Evolutionary conservation across 2,888 invertebrate species (phyloP), one percentile per base, ranked within the genome.

Genomic region (Luffia ferchaultella): DNA sequence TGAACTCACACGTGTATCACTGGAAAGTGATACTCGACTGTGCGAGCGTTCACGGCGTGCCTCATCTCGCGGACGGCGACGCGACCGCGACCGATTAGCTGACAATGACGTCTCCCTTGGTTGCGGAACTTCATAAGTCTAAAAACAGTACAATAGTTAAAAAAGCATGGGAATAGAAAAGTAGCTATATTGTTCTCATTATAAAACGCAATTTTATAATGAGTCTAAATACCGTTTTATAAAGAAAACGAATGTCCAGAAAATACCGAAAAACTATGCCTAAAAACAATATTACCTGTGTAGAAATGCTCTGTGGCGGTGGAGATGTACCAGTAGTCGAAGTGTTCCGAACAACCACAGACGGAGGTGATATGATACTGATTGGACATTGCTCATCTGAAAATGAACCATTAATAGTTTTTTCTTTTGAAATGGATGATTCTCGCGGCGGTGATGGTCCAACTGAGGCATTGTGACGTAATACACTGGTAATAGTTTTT

Each of bases 301-400:
- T 95, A 19, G 94, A 93, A 63, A 93, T 93, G 66, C 85, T 93
- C 72, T 95, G 95, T 1, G 95, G 94, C 30, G 93, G 93, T 44
- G 95, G 94, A 30, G 93, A 94, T 30, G 94, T 94, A 53, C 92
- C 93, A 47, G 90, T 92, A 52, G 91, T 92, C 1, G 79, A 74
- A 16, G 49, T 49, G 12, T 12, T 30, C 12, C 12, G 3, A 30
- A 12, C 12, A 12, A 12, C 3, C 3, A 7, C 12, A 30, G 5
- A 7, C 30, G 30, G 3, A 3, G 5, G 30, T 7, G 30, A 30
- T 30, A 30, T 12, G 5, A 30, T 7, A 30, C 12, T 30, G 30
- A 7, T 30, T 7, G 5, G 30, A 30, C 12, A 30, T 30, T 30
- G 30, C 3, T 30, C 5, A 7, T 30, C 30, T 30, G 30, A 30